phyloP scores from a whole-genome alignment of 2,113 vertebrate species.

The Madoqua kirkii region DNA sequence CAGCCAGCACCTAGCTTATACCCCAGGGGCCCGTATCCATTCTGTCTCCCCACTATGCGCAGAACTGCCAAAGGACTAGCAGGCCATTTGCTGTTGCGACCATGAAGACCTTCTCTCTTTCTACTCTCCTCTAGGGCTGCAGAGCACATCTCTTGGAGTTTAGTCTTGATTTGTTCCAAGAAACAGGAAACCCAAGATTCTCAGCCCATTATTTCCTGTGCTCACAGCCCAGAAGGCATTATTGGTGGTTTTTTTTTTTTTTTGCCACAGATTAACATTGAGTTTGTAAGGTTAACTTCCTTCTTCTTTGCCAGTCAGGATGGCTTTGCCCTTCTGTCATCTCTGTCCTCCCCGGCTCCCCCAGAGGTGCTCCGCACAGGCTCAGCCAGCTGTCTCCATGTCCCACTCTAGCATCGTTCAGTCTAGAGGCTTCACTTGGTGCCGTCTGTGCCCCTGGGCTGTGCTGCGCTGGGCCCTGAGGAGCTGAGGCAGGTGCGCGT shows the following conservation, averaged over 20 bases:
- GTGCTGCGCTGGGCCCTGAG: fast-evolving
- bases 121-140: neutral
- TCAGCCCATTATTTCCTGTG: neutral
- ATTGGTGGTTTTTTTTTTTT: neutral
- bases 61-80: neutral
- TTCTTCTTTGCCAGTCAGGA: neutral
- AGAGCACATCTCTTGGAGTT: neutral
- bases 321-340: neutral
- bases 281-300: neutral
- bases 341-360: neutral
- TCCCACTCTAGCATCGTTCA: fast-evolving
- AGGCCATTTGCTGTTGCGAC: neutral
- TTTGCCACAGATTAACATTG: neutral
- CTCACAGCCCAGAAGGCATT: too few species aligned
- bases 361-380: neutral
- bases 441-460: neutral
- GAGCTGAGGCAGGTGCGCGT: fast-evolving
- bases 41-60: neutral
- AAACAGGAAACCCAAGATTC: neutral
- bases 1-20: neutral
- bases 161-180: neutral
- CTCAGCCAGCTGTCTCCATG: neutral
- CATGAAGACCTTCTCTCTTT: neutral
- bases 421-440: neutral
- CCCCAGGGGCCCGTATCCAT: neutral